These are phyloP conservation scores for Alitta virens DNA, from an alignment of 2,888 invertebrate genomes.

Conservation along the genomic window DNA sequence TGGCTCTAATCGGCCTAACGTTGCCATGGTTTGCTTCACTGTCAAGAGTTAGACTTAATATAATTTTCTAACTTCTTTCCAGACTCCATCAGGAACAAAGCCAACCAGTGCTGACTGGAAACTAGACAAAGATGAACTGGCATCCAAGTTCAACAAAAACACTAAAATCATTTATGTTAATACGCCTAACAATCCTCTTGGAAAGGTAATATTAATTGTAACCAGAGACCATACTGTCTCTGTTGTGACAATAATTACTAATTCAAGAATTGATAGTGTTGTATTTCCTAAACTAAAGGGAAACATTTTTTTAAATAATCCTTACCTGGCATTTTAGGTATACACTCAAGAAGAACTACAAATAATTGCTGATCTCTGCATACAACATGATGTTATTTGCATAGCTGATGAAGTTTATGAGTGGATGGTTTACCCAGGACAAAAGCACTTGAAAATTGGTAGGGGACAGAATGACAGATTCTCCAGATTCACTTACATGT, in stretches of 20 bases:
- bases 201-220: conserved; percentile 70
- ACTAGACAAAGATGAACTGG: conserved; percentile 78
- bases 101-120: conserved; percentile 80
- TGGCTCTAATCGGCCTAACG: no score
- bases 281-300: no score
- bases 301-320: no score
- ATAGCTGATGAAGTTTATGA: conserved; percentile 98
- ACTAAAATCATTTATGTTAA: conserved; percentile 94
- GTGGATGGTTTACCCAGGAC: conserved; percentile 76
- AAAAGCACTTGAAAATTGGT: conserved; percentile 87
- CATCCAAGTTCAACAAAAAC: conserved; percentile 75
- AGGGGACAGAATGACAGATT: no score
- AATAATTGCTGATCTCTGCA: conserved; percentile 80
- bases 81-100: conserved; percentile 58
- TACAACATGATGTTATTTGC: conserved; percentile 87
- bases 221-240: background rate
- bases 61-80: conserved; percentile 32
- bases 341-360: conserved; percentile 58
- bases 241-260: background rate
- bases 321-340: conserved; percentile 38
- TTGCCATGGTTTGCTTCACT: no score
- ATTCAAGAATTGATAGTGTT: no score
- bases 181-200: conserved; percentile 96
- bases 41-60: no score
- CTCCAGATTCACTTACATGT: no score